phyloP scores from a whole-genome alignment of 2,797 vertebrate genomes.

The Phrynocephalus guinanensis region DNA sequence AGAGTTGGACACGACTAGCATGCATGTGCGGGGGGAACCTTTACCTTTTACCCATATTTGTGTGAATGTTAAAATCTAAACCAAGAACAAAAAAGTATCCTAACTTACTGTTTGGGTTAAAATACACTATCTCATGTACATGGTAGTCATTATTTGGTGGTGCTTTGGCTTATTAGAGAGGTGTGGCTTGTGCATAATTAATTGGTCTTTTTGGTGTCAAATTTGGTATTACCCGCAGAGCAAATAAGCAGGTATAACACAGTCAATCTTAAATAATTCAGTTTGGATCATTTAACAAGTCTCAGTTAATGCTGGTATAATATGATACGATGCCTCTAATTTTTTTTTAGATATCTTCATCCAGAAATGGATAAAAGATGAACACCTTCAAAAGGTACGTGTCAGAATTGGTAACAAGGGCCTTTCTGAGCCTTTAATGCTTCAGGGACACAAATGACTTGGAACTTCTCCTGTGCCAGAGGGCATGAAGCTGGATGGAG shows the following conservation, averaged over 20 bases:
- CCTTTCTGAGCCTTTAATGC: not conserved
- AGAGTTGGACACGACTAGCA: no score
- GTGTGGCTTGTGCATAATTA: not conserved
- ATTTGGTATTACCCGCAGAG: not conserved
- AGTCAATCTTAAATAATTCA: not conserved
- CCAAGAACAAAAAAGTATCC: not conserved
- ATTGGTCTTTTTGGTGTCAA: not conserved
- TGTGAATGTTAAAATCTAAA: not conserved
- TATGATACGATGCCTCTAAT: not conserved
- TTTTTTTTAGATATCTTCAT: conserved; percentile 49
- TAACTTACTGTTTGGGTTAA: not conserved
- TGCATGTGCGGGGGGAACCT: no score
- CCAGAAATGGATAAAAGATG: conserved; percentile 56
- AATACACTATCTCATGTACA: not conserved
- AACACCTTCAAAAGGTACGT: conserved; percentile 56
- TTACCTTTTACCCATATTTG: not conserved
- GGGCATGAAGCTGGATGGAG: not conserved
- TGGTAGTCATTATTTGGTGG: not conserved
- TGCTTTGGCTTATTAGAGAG: not conserved
- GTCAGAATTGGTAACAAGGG: not conserved
- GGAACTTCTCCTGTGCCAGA: not conserved
- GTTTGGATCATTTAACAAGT: not conserved
- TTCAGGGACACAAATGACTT: not conserved
- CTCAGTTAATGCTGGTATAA: not conserved
- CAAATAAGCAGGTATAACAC: not conserved